A percentile compares a stretch with the other conserved stretches of the same genome.
phyloP scores from a whole-genome alignment of 2,888 invertebrate species.

The Camponotus fellah region DNA sequence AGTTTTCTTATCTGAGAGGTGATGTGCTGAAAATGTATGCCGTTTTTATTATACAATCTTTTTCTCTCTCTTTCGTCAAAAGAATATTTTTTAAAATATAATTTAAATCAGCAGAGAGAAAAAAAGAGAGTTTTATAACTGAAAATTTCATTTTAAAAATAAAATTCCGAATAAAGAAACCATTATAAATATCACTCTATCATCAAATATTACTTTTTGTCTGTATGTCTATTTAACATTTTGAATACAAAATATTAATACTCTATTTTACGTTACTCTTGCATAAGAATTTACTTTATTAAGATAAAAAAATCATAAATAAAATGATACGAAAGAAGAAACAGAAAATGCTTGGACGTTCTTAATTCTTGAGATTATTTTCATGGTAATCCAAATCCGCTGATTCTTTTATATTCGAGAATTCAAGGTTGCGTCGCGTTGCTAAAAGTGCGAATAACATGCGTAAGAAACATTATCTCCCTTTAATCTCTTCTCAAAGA shows the following conservation, averaged over 20 bases:
- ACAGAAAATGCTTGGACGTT: neutral
- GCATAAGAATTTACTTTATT: neutral
- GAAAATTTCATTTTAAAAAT: neutral
- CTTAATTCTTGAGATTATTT: slow-evolving; percentile 11
- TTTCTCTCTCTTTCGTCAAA: neutral
- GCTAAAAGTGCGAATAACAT: slow-evolving; percentile 40
- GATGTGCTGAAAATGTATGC: neutral
- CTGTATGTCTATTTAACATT: neutral
- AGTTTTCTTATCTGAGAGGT: neutral
- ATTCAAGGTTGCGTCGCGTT: slow-evolving; percentile 25
- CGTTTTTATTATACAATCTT: neutral
- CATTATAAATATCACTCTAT: neutral
- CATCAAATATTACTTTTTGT: neutral
- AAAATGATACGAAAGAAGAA: neutral
- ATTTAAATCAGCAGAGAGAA: neutral
- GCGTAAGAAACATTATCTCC: slow-evolving; percentile 36
- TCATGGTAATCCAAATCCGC: slow-evolving; percentile 18
- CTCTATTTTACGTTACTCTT: neutral
- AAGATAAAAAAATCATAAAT: neutral
- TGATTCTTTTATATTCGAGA: neutral
- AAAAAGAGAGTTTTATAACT: neutral
- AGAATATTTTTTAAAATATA: neutral
- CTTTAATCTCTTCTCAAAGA: slow-evolving; percentile 33
- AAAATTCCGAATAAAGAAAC: neutral
- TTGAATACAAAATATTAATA: neutral